phyloP scores from a whole-genome alignment of 1,140 invertebrate genomes.

The Chlorops oryzae region DNA sequence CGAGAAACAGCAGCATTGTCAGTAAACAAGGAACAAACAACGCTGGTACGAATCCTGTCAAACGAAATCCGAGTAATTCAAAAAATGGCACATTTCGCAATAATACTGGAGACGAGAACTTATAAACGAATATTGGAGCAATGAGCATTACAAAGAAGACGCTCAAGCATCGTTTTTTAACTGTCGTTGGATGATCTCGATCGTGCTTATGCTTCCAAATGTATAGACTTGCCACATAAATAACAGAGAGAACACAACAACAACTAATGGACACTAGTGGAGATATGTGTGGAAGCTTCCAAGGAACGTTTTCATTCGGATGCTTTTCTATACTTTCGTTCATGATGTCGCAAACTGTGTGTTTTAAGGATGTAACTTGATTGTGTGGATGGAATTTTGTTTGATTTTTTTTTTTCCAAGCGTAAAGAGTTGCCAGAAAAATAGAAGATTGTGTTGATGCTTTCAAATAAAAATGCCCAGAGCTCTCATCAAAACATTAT shows the following conservation, averaged over 20 bases:
- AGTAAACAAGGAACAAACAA: conserved; percentile 68
- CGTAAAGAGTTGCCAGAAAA: too few relatives aligned
- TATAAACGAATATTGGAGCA: conserved; percentile 69
- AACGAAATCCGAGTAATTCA: conserved; percentile 70
- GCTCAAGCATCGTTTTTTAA: conserved; percentile 81
- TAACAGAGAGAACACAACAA: conserved; percentile 64
- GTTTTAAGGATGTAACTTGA: not conserved
- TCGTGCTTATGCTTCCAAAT: conserved; percentile 69
- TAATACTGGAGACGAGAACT: conserved; percentile 57
- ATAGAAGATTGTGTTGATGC: too few relatives aligned
- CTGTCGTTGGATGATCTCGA: conserved; percentile 82
- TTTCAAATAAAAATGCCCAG: too few relatives aligned
- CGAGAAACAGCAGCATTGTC: conserved; percentile 79
- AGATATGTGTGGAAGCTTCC: conserved; percentile 28
- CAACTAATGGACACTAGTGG: conserved; percentile 50
- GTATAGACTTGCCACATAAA: conserved; percentile 78
- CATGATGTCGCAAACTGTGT: conserved; percentile 4
- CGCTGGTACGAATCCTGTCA: conserved; percentile 67
- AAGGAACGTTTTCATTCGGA: not conserved
- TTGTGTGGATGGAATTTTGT: not conserved
- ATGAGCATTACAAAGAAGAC: conserved; percentile 73
- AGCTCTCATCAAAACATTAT: too few relatives aligned
- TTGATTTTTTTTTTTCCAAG: too few relatives aligned
- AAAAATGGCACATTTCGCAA: conserved; percentile 59
- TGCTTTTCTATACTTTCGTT: conserved; percentile 10